These are phyloP conservation scores for Trachelus iudaicus DNA, from an alignment of 2,888 invertebrate genomes.

Conservation along the genomic window DNA sequence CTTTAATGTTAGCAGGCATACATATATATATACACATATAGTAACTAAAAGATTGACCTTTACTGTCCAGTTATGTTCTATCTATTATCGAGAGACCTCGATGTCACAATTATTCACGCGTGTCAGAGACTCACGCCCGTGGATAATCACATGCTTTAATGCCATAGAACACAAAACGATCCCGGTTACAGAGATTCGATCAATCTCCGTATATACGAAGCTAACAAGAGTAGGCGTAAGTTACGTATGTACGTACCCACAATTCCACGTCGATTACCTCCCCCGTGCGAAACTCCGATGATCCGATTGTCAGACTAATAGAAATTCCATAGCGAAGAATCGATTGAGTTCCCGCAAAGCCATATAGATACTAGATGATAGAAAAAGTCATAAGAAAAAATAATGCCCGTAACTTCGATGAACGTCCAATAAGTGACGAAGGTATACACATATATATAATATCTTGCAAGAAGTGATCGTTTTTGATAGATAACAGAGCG, in stretches of 20 bases:
- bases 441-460: not conserved
- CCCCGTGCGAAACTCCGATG: not conserved
- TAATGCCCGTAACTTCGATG: not conserved
- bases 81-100: slow-evolving; percentile 8
- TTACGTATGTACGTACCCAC: not conserved
- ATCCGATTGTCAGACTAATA: not conserved
- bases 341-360: not conserved
- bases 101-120: slow-evolving; percentile 18
- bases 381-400: not conserved
- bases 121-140: slow-evolving; percentile 8
- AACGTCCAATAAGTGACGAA: not conserved
- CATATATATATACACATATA: not conserved
- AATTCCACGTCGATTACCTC: not conserved
- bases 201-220: not conserved
- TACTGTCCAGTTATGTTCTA: slow-evolving; percentile 4
- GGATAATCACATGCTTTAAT: slow-evolving; percentile 4
- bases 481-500: not conserved
- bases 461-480: not conserved
- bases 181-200: not conserved
- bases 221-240: not conserved
- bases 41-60: not conserved
- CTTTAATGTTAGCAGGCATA: not conserved
- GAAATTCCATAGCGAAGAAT: not conserved
- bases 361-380: not conserved
- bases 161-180: not conserved